A percentile compares a stretch with the other conserved stretches of the same genome.
Evolutionary conservation across 2,113 vertebrate species (phyloP).

Genomic region (Etheostoma cragini): DNA sequence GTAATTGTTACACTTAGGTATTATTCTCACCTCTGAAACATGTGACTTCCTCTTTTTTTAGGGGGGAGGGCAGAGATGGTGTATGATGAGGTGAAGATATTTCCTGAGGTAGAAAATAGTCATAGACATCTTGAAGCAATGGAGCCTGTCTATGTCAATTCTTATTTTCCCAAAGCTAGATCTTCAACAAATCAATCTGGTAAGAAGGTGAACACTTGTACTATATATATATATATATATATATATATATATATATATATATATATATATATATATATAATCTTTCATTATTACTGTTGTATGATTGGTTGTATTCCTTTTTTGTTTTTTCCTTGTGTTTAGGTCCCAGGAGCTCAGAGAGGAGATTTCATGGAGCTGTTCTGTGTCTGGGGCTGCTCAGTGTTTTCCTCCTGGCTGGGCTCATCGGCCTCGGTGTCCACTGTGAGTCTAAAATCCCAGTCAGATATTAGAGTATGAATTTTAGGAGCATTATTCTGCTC

Average conservation of each 20-base stretch:
- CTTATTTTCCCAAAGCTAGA: too few relatives aligned
- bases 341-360: neutral
- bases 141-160: too few relatives aligned
- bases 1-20: neutral
- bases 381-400: conserved; percentile 32
- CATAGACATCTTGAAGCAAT: too few relatives aligned
- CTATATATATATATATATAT: neutral
- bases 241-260: too few relatives aligned
- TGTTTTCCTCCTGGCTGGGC: conserved; percentile 26
- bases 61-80: too few relatives aligned
- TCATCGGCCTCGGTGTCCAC: conserved; percentile 22
- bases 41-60: neutral
- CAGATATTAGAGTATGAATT: too few relatives aligned
- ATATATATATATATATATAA: neutral
- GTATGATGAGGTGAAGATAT: too few relatives aligned
- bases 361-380: neutral
- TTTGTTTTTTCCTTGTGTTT: neutral
- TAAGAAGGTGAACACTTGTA: too few relatives aligned
- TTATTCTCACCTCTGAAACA: neutral
- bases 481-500: neutral
- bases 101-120: too few relatives aligned
- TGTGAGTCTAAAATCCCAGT: neutral
- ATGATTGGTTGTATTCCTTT: neutral
- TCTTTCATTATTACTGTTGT: neutral
- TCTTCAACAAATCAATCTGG: too few relatives aligned